Evolutionary conservation across 2,797 vertebrate genomes (phyloP), one percentile per base, ranked within the genome.

Genomic region (Aeoliscus strigatus): DNA sequence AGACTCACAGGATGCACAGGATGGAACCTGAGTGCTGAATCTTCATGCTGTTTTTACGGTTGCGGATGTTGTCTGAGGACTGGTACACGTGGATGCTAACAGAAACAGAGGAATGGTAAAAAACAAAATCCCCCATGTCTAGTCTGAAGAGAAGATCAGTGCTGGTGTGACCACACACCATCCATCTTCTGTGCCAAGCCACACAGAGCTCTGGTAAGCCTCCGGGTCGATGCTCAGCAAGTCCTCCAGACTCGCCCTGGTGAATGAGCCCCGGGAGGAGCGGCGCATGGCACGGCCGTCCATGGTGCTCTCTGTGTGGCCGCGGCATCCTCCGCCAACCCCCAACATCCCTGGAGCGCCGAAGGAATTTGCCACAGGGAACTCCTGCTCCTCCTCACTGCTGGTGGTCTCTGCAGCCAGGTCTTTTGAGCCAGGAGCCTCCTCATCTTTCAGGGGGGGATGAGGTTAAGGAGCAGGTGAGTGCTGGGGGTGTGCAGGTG

Each of bases 31-130:
- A 56, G 3, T 99, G 96, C 16, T 98, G 96, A 86, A 98, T 96
- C 86, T 98, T 99, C 94, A 98, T 91, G 85, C 96, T 98, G 88
- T 99, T 99, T 78, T 97, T 98, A 46, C 96, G 85, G 73, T 98
- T 98, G 0, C 96, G 91, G 80, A 99, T 99, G 81, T 96, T 99
- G 83, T 98, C 96, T 0, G 96, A 99, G 2, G 94, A 98, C 74
- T 98, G 96, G 80, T 99, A 99, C 63, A 99, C 94, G 0, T 99
- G 96, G 72, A 99, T 95, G 70, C 96, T 99, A 76, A 2, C 3
- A 58, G 18, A 29, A 35, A 60, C 14, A 41, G 28, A 66, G n/a
- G 7, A 27, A 37, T 12, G 14, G 16, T 1, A 11, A 26, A 2
- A 28, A 16, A 21, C n/a, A n/a, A n/a, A n/a, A n/a, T n/a, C n/a